Conservation (phyloP, 1,140 invertebrate species). For the Pseudomyrmex sp. region DNA sequence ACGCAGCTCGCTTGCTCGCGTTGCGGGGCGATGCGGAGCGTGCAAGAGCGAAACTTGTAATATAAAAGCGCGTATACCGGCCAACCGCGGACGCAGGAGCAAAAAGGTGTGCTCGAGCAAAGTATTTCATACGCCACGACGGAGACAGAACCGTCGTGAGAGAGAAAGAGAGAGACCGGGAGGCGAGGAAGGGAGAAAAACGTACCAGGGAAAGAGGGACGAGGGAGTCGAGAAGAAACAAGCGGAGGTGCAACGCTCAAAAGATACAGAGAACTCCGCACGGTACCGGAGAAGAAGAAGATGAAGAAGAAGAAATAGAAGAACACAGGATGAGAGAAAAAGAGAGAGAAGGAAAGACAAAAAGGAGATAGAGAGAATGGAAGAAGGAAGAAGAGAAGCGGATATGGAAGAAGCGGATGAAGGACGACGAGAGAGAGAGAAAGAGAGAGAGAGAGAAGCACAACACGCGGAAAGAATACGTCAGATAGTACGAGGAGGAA, state of each 20-base stretch:
- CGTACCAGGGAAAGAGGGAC: background rate
- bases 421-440: slow-evolving; percentile 60
- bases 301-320: slow-evolving; percentile 45
- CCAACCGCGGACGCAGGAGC: slow-evolving; percentile 65
- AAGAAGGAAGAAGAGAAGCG: slow-evolving; percentile 55
- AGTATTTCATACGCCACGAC: slow-evolving; percentile 75
- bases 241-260: slow-evolving; percentile 25
- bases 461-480: slow-evolving; percentile 63
- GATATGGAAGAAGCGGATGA: slow-evolving; percentile 61
- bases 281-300: slow-evolving; percentile 16
- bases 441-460: slow-evolving; percentile 19
- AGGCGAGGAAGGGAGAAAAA: slow-evolving; percentile 30
- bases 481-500: slow-evolving; percentile 4
- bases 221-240: slow-evolving; percentile 25
- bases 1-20: slow-evolving; percentile 27
- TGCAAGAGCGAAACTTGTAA: slow-evolving; percentile 70
- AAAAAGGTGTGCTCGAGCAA: slow-evolving; percentile 70
- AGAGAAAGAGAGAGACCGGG: background rate
- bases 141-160: background rate
- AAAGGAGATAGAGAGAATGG: slow-evolving; percentile 1
- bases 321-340: slow-evolving; percentile 31
- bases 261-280: slow-evolving; percentile 30
- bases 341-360: slow-evolving; percentile 25
- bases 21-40: slow-evolving; percentile 25
- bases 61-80: slow-evolving; percentile 72